A percentile compares a stretch with the other conserved stretches of the same genome.
Evolutionary conservation across 2,888 invertebrate genomes (phyloP).

Genomic region (Leptinotarsa tumamoca): DNA sequence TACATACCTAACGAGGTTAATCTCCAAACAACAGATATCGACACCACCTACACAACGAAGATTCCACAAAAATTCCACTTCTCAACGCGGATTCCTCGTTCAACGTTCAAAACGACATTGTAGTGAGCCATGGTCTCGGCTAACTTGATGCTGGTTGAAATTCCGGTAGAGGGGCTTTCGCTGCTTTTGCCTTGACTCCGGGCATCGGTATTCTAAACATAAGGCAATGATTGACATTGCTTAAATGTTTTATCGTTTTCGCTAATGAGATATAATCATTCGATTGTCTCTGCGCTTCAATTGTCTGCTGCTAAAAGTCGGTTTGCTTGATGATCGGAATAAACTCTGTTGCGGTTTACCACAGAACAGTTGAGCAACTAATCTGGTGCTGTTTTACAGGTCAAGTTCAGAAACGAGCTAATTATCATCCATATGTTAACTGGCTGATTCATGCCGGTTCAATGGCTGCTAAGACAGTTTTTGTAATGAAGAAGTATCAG

Average conservation of each 20-base stretch:
- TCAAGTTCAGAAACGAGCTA: neutral
- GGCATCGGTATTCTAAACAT: slow-evolving; percentile 1
- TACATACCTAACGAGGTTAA: neutral
- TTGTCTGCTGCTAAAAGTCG: neutral
- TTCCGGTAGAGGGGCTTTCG: slow-evolving; percentile 28
- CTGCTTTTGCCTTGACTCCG: slow-evolving; percentile 35
- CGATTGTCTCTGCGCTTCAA: slow-evolving; percentile 8
- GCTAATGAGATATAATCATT: slow-evolving; percentile 1
- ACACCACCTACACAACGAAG: neutral
- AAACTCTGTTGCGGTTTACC: neutral
- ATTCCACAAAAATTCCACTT: slow-evolving; percentile 6
- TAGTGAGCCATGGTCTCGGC: slow-evolving; percentile 22
- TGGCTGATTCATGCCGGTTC: too few species aligned
- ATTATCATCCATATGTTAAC: neutral
- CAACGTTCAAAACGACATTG: slow-evolving; percentile 27
- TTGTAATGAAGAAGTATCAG: too few species aligned
- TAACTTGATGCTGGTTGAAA: slow-evolving; percentile 20
- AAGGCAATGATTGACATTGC: neutral
- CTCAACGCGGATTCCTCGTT: slow-evolving; percentile 20
- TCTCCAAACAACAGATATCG: neutral
- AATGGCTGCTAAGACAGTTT: too few species aligned
- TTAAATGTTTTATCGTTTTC: neutral
- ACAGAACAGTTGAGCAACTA: neutral
- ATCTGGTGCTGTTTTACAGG: neutral
- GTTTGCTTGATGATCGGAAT: neutral